Evolutionary conservation across 23 tunicate genomes (phyloP), one percentile per base, ranked within the genome.

Genomic region (Ciona savignyi): DNA sequence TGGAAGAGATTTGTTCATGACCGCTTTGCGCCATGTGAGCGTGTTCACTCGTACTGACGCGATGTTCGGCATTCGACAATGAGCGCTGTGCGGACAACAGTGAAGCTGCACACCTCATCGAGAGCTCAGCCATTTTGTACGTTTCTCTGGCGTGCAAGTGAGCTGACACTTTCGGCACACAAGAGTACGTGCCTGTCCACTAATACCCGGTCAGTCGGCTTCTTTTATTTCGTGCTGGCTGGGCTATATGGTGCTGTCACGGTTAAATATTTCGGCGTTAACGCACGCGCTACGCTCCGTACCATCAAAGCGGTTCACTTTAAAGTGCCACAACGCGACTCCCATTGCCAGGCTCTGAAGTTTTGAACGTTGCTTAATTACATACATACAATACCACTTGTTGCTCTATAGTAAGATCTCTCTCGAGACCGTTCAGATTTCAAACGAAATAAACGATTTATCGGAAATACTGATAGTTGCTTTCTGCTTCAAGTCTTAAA

Each of bases 121-220:
- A 42, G 56, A 6, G 56, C 56, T 42, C 56, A 42, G 56, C 56
- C 56, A 42, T 42, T 42, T 42, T 42, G 56, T 42, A 9, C 9
- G 56, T 42, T 42, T 42, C 15, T 42, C 56, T 42, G 56, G 56
- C 56, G 56, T 42, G 56, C 56, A 42, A 42, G 56, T 64, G 27
- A 23, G 68, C 22, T 21, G 28, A 64, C 28, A 64, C 68, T 64
- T 64, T 64, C 68, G 28, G 68, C 68, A 64, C 68, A 64, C 68
- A 64, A 64, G 28, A 4, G 68, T 64, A 64, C 68, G 68, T 64
- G 68, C 68, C 28, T 64, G 68, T 23, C 28, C 28, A 25, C 27
- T 25, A 23, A 25, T 24, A 25, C 68, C 27, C 9, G 27, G 28
- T 24, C 28, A 23, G 28, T 25, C 68, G 68, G 68, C 28, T 23